A percentile compares a stretch with the other conserved stretches of the same genome.
These are phyloP conservation scores for Penaeus indicus DNA, from an alignment of 1,140 invertebrate species.

Conservation along the genomic window DNA sequence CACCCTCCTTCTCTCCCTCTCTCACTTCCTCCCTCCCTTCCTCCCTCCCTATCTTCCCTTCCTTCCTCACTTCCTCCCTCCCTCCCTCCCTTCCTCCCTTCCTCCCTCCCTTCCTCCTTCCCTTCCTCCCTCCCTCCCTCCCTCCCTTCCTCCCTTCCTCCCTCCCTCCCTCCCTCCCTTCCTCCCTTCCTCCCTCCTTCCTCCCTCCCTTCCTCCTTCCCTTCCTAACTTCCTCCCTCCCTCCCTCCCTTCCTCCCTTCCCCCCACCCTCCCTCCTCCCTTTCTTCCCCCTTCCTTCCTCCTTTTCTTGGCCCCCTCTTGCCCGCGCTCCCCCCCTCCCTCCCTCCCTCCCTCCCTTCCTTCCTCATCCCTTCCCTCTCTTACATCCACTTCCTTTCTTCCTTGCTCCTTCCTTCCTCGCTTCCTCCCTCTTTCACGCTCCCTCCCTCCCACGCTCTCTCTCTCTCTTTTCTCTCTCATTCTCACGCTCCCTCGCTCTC, in stretches of 20 bases:
- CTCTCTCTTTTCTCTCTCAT: neutral
- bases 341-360: slow-evolving; percentile 9
- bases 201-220: slow-evolving; percentile 1
- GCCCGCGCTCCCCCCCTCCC: neutral
- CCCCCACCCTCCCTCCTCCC: neutral
- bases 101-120: slow-evolving; percentile 8
- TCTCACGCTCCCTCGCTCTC: neutral
- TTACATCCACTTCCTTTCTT: neutral
- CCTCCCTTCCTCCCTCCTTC: slow-evolving; percentile 2
- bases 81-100: slow-evolving; percentile 1
- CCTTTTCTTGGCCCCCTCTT: neutral
- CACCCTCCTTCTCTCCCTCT: too few species aligned
- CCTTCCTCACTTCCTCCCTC: too few species aligned
- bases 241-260: slow-evolving; percentile 1
- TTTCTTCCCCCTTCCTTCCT: too few species aligned
- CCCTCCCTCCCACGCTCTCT: too few species aligned
- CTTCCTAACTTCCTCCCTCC: too few species aligned
- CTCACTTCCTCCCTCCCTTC: too few species aligned
- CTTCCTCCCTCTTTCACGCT: too few species aligned
- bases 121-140: slow-evolving; percentile 9
- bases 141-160: slow-evolving; percentile 9
- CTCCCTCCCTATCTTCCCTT: slow-evolving; percentile 3
- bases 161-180: too few species aligned
- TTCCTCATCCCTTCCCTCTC: slow-evolving; percentile 2
- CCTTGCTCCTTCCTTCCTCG: neutral